Percentiles rank a stretch among this genome's conserved stretches.
Conservation (phyloP, 2,797 vertebrate genomes). For the Acipenser oxyrinchus region DNA sequence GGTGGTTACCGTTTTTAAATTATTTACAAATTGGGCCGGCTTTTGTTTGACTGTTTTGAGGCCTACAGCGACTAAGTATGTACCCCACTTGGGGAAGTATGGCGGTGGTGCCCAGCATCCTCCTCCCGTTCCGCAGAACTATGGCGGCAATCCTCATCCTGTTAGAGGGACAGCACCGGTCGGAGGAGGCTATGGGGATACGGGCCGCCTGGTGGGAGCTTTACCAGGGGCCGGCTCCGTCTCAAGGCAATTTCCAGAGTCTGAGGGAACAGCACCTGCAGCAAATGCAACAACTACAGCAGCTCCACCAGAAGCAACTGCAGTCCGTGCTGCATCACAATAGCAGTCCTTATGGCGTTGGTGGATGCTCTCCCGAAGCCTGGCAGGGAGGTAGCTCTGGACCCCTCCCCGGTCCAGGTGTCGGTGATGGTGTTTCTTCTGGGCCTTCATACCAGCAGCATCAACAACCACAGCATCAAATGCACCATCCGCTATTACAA, state of each 20-base stretch:
- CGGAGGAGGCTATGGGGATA: conserved; percentile 39
- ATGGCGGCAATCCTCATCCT: conserved; percentile 38
- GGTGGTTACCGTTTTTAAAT: too few species aligned
- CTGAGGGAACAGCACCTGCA: conserved; percentile 85
- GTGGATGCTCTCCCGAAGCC: conserved; percentile 15
- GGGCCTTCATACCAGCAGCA: conserved; percentile 32
- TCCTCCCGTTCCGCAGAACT: conserved; percentile 37
- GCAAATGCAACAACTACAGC: conserved; percentile 91
- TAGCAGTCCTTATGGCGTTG: conserved; percentile 25
- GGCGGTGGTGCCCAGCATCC: conserved; percentile 44
- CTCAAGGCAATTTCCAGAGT: conserved; percentile 67
- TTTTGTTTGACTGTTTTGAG: conserved; percentile 36
- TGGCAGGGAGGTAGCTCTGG: conserved; percentile 43
- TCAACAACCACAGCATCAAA: conserved; percentile 8
- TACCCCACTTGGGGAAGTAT: conserved; percentile 70
- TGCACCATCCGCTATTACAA: conserved; percentile 25
- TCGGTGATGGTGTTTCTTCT: conserved; percentile 15
- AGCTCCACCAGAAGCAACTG: conserved; percentile 87
- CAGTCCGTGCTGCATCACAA: conserved; percentile 78
- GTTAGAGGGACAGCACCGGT: conserved; percentile 20
- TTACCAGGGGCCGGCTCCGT: conserved; percentile 11
- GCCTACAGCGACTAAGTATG: conserved; percentile 44
- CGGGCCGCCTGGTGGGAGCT: conserved; percentile 21
- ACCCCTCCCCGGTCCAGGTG: conserved; percentile 33
- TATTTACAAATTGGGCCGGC: conserved; percentile 8